Evolutionary conservation across 2,797 vertebrate species (phyloP).

Genomic region (Oreortyx pictus): DNA sequence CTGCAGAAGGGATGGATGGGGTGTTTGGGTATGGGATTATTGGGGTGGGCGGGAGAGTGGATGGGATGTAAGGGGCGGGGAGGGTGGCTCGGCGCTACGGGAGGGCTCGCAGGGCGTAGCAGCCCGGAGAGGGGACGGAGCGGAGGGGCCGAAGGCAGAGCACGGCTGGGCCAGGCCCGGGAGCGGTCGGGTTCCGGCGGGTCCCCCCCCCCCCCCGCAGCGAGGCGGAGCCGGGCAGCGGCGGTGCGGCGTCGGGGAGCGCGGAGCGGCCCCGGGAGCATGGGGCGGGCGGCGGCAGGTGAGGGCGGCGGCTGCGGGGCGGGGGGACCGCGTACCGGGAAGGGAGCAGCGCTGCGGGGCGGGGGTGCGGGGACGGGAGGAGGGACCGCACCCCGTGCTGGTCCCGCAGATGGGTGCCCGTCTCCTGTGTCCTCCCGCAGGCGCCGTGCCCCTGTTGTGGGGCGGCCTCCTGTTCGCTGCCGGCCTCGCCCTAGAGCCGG

Average conservation of each 20-base stretch:
- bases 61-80: not conserved
- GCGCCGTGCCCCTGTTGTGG: constrained; percentile 39
- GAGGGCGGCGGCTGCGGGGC: not conserved
- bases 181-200: not conserved
- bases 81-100: not conserved
- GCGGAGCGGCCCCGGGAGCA: constrained; percentile 1
- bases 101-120: not conserved
- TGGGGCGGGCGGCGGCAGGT: constrained; percentile 10
- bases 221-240: constrained; percentile 28
- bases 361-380: too few species aligned
- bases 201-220: not conserved
- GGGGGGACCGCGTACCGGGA: not conserved
- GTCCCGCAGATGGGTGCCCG: not conserved
- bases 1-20: not conserved
- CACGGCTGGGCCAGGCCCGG: not conserved
- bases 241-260: not conserved
- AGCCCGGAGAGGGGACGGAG: not conserved
- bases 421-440: constrained; percentile 35
- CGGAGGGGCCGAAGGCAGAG: too few species aligned
- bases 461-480: constrained; percentile 59
- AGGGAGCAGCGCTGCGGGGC: not conserved
- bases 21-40: not conserved
- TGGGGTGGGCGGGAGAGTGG: too few species aligned
- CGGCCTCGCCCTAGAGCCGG: constrained; percentile 41
- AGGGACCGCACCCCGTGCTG: not conserved